Conservation (phyloP, 2,113 vertebrate genomes). For the Mus spicilegus region DNA sequence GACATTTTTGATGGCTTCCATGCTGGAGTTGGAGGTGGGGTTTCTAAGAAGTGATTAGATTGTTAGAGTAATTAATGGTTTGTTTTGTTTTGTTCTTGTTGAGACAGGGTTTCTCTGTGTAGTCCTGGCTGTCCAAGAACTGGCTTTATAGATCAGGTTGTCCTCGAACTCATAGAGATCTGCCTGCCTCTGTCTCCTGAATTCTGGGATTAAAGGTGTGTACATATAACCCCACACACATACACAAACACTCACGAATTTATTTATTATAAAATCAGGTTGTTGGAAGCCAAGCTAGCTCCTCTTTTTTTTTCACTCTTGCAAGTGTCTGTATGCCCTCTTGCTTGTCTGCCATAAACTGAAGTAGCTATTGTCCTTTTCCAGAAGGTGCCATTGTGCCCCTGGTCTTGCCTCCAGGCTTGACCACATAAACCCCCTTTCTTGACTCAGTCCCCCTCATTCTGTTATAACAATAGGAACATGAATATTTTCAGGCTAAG, state of each 20-base stretch:
- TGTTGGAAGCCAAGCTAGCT: background rate
- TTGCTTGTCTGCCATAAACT: background rate
- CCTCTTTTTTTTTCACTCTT: background rate
- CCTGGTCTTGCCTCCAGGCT: background rate
- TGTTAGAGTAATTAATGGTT: background rate
- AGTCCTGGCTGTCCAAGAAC: background rate
- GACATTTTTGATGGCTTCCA: background rate
- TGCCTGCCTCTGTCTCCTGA: background rate
- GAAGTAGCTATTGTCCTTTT: background rate
- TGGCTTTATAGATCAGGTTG: background rate
- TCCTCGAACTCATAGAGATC: background rate
- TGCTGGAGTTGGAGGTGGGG: background rate
- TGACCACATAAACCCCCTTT: background rate
- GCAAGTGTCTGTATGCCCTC: background rate
- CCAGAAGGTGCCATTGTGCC: background rate
- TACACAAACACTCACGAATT: no score
- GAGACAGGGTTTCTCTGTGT: background rate
- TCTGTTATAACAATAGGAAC: background rate
- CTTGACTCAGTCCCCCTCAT: background rate
- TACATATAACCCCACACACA: no score
- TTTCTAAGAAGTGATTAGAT: background rate
- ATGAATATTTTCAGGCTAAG: background rate
- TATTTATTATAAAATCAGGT: background rate
- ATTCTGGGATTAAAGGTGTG: background rate
- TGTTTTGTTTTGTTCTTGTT: background rate